Evolutionary conservation across 2,113 vertebrate species (phyloP).

Genomic region (Mustela lutreola): DNA sequence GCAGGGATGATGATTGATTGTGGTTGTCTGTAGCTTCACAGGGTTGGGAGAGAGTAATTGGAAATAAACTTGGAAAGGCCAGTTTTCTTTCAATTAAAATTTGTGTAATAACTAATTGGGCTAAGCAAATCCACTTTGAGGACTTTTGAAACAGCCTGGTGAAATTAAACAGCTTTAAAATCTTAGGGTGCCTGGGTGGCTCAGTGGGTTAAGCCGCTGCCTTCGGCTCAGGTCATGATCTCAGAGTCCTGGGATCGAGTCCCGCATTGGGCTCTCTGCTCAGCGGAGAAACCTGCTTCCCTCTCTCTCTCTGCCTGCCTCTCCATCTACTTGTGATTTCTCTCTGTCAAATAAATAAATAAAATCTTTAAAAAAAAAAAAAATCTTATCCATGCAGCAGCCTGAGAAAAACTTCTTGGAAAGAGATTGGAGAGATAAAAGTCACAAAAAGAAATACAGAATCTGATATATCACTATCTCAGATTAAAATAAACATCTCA

Average conservation of each 20-base stretch:
- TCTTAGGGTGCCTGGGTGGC: too few species aligned
- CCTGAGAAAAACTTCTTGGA: not conserved
- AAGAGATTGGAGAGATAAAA: not conserved
- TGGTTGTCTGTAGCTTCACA: not conserved
- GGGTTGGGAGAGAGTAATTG: not conserved
- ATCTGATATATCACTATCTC: not conserved
- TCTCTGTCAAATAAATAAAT: too few species aligned
- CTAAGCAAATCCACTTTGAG: not conserved
- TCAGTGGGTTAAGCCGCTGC: too few species aligned
- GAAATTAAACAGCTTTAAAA: not conserved
- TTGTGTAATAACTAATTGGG: not conserved
- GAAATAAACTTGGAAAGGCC: not conserved
- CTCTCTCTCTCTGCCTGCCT: too few species aligned
- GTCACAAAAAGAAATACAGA: not conserved
- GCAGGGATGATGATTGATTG: not conserved
- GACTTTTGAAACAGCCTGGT: not conserved
- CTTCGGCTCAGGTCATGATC: too few species aligned
- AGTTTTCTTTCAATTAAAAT: not conserved
- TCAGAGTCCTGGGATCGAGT: too few species aligned
- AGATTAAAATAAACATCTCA: not conserved
- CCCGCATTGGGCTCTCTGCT: too few species aligned
- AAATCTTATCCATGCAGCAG: not conserved
- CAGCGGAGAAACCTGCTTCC: too few species aligned
- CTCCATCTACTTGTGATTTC: too few species aligned
- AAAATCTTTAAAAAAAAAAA: too few species aligned